Conservation (phyloP, 2,113 vertebrate species). For the Pachypanchax playfairii region DNA sequence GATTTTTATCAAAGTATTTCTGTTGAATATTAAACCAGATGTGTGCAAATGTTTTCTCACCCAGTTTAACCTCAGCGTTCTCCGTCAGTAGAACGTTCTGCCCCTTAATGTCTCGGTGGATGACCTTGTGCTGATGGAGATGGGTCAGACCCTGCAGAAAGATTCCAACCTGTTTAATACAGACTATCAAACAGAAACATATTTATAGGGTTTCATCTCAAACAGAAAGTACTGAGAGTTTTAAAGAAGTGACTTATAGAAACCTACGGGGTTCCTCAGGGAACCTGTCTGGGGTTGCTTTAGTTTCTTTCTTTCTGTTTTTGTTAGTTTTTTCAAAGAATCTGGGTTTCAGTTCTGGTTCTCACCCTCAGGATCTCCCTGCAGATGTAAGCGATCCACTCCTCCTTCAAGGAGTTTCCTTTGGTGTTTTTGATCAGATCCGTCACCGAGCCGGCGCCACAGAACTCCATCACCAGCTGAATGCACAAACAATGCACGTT, state of each 20-base stretch:
- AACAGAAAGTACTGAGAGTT: too few species aligned
- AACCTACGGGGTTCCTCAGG: conserved; percentile 15
- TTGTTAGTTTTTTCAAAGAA: too few species aligned
- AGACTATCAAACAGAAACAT: too few species aligned
- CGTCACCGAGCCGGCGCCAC: conserved; percentile 94
- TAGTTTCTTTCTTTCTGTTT: neutral
- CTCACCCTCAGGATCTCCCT: conserved; percentile 95
- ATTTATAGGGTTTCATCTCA: too few species aligned
- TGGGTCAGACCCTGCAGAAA: conserved; percentile 92
- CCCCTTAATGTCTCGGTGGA: conserved; percentile 98
- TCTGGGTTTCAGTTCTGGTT: accelerated
- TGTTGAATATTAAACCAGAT: too few species aligned
- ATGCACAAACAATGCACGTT: conserved; percentile 3
- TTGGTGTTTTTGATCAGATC: conserved; percentile 99
- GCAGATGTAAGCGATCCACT: conserved; percentile 99
- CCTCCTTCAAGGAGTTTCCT: conserved; percentile 97
- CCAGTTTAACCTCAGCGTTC: conserved; percentile 98
- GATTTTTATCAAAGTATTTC: too few species aligned
- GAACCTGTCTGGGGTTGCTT: neutral
- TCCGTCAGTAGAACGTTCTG: conserved; percentile 97
- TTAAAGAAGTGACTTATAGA: too few species aligned
- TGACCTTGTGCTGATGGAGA: conserved; percentile 99
- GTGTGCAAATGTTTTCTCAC: conserved; percentile 74
- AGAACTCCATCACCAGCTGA: conserved; percentile 99
- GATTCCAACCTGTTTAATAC: neutral